phyloP scores from a whole-genome alignment of 2,888 invertebrate genomes.

The Diabrotica balteata region DNA sequence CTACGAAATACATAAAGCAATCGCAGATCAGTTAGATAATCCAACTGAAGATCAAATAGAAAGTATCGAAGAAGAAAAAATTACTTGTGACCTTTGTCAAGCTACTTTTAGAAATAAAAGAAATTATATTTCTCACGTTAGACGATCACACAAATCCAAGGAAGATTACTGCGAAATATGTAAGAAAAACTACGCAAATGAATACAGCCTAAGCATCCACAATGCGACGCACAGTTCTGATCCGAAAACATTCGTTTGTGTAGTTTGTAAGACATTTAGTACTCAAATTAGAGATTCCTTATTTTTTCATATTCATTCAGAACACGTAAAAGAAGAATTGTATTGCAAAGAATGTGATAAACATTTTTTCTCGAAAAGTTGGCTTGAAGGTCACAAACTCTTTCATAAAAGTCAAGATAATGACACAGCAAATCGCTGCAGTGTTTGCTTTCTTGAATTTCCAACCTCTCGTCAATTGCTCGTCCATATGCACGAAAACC shows the following conservation, averaged over 20 bases:
- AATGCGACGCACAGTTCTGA: constrained; percentile 9
- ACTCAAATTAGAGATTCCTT: constrained; percentile 26
- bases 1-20: constrained; percentile 28
- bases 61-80: not conserved
- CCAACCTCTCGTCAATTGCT: too few relatives aligned
- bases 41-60: not conserved
- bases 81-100: constrained; percentile 24
- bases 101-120: not conserved
- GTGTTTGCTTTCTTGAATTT: too few relatives aligned
- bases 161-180: constrained; percentile 52
- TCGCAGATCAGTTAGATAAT: constrained; percentile 14
- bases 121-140: constrained; percentile 12
- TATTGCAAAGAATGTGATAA: constrained; percentile 64
- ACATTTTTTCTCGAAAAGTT: constrained; percentile 63
- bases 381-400: constrained; percentile 65
- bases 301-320: constrained; percentile 37
- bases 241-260: constrained; percentile 4
- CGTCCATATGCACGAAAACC: too few relatives aligned
- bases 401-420: constrained; percentile 52
- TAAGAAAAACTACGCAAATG: constrained; percentile 41
- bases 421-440: too few relatives aligned
- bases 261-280: constrained; percentile 14
- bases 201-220: constrained; percentile 24
- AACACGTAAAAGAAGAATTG: constrained; percentile 57
- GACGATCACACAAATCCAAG: constrained; percentile 39